Conservation (phyloP, 2,797 vertebrate genomes). For the Tachyglossus aculeatus region DNA sequence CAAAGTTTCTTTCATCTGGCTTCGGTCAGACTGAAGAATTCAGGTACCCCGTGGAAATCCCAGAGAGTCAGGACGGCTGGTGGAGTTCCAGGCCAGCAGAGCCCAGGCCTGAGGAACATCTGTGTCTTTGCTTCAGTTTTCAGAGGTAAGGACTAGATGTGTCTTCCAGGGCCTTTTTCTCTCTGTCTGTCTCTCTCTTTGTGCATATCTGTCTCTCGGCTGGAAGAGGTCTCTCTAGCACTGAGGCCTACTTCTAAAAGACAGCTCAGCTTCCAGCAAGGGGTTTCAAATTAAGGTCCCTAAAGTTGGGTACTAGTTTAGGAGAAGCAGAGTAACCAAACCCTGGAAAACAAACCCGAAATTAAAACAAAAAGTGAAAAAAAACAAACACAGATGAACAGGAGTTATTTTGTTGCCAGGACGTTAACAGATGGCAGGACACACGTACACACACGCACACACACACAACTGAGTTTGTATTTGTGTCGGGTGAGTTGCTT, state of each 20-base stretch:
- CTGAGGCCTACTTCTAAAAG: background rate
- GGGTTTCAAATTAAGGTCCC: background rate
- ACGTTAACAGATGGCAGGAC: background rate
- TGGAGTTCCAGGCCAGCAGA: background rate
- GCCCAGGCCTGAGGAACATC: background rate
- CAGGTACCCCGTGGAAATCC: background rate
- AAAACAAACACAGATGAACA: constrained; percentile 2
- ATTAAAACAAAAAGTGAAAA: background rate
- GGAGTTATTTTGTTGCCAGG: background rate
- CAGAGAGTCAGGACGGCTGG: background rate
- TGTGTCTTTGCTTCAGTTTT: background rate
- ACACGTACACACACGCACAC: background rate
- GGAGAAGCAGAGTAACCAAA: background rate
- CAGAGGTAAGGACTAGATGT: background rate
- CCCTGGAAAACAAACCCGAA: background rate
- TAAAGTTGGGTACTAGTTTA: background rate
- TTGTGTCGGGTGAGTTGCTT: background rate
- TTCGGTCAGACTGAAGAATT: background rate
- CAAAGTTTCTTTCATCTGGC: background rate
- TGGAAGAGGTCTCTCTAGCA: too few relatives aligned
- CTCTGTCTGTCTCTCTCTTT: too few relatives aligned
- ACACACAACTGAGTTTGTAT: background rate
- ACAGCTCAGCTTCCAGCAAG: background rate
- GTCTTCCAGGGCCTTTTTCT: background rate
- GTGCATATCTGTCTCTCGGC: too few relatives aligned